A percentile compares a stretch with the other conserved stretches of the same genome.
These are phyloP conservation scores for Caenorhabditis uteleia DNA, from an alignment of 2,888 invertebrate species.

Conservation along the genomic window DNA sequence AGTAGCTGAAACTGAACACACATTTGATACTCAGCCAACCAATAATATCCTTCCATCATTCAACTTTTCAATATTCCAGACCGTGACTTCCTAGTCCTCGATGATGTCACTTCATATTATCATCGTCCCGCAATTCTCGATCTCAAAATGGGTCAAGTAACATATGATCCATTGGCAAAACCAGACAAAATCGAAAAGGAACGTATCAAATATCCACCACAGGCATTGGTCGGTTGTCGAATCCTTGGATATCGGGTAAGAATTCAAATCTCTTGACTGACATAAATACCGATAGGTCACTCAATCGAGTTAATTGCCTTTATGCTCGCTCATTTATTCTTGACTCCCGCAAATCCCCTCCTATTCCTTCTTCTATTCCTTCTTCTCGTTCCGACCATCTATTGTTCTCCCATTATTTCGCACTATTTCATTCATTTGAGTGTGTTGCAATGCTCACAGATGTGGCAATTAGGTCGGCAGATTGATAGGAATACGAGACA, in stretches of 20 bases:
- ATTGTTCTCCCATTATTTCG: constrained; percentile 1
- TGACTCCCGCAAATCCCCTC: too few relatives aligned
- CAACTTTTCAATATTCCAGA: constrained; percentile 32
- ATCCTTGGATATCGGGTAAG: constrained; percentile 64
- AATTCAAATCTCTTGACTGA: too few relatives aligned
- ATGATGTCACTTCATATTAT: constrained; percentile 55
- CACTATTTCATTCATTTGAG: constrained; percentile 4
- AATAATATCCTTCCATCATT: too few relatives aligned
- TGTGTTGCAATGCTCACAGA: constrained; percentile 39
- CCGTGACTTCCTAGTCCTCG: constrained; percentile 59
- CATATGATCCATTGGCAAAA: constrained; percentile 62
- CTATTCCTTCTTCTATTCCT: too few relatives aligned
- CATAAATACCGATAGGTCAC: not conserved
- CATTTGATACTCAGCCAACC: too few relatives aligned
- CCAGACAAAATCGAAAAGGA: constrained; percentile 57
- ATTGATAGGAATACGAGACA: too few relatives aligned
- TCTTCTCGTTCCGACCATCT: too few relatives aligned
- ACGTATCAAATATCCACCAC: constrained; percentile 58
- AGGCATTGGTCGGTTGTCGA: constrained; percentile 59
- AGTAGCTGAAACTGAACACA: not conserved
- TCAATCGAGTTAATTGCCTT: not conserved
- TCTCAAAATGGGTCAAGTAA: constrained; percentile 61
- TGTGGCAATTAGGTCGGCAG: constrained; percentile 22
- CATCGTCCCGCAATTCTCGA: constrained; percentile 50
- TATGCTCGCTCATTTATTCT: too few relatives aligned